Evolutionary conservation across 2,113 vertebrate species (phyloP), one percentile per base, ranked within the genome.

Genomic region (Chloebia gouldiae): DNA sequence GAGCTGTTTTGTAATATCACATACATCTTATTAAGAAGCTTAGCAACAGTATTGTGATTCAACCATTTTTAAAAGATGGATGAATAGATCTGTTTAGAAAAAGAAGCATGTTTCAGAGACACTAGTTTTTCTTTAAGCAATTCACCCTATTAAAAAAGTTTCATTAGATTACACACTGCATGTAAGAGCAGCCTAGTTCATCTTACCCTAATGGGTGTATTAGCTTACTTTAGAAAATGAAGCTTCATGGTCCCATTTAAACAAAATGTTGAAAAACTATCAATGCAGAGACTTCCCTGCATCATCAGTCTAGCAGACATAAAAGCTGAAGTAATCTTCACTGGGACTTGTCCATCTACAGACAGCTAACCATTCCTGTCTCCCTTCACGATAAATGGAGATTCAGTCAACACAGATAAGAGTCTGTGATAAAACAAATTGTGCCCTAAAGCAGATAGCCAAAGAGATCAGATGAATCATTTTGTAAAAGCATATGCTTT

Each of bases 361-460:
- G 61, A 81, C n/a, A 76, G 63, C 70, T 30, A 93, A 84, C 77
- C 64, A 89, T 57, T 84, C 75, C 81, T 37, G 24, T 76, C 88
- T 94, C 78, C 73, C 65, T 75, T 75, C 45, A 51, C 2, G 0
- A 87, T 40, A 76, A 76, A 91, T 18, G 57, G 73, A 78, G 73
- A 75, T 56, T 89, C 70, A 82, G 90, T 45, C 84, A 90, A 90
- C 57, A 71, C 30, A 81, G 88, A 60, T 64, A 93, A 84, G 59
- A 79, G 57, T 15, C 37, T 30, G 30, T 10, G 77, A 96, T 65
- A 93, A 93, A 96, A 94, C 56, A 93, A 94, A 96, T 8, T 76
- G 63, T 11, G 24, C 61, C 53, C 92, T 87, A 75, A 92, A 95
- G 90, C 61, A 93, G 85, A 82, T 6, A 89, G 37, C 65, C 68